Percentiles rank a stretch among this genome's conserved stretches.
Conservation (phyloP, 2,888 invertebrate species). For the Silvanus unidentatus region DNA sequence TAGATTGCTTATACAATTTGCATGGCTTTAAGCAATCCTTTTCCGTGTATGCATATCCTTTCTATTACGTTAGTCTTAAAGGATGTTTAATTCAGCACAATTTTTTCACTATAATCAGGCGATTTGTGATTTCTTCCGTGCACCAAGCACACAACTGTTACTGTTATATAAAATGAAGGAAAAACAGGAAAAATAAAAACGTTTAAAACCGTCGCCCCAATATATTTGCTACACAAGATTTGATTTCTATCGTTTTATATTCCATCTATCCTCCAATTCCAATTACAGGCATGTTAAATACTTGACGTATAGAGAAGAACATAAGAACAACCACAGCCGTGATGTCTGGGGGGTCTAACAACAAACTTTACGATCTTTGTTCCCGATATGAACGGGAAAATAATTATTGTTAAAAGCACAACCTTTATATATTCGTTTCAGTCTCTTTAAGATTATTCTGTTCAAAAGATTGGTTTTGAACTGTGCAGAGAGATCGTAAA, state of each 20-base stretch:
- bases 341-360: conserved; percentile 18
- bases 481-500: too few relatives aligned
- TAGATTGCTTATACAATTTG: too few relatives aligned
- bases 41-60: too few relatives aligned
- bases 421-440: conserved; percentile 3
- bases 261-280: conserved; percentile 10
- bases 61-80: too few relatives aligned
- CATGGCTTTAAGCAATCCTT: too few relatives aligned
- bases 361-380: conserved; percentile 6
- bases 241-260: conserved; percentile 5
- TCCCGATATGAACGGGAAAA: conserved; percentile 6
- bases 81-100: too few relatives aligned
- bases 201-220: background rate
- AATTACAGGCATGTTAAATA: conserved; percentile 19
- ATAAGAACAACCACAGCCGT: conserved; percentile 16
- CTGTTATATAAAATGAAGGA: too few relatives aligned
- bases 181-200: too few relatives aligned
- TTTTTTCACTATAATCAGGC: too few relatives aligned
- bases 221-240: conserved; percentile 4
- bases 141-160: too few relatives aligned
- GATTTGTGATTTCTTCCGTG: too few relatives aligned
- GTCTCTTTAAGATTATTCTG: background rate
- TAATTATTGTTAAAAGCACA: conserved; percentile 4
- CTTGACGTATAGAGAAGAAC: conserved; percentile 14
- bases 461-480: too few relatives aligned